Evolutionary conservation across 2,888 invertebrate genomes (phyloP).

Genomic region (Hypsopygia costalis): DNA sequence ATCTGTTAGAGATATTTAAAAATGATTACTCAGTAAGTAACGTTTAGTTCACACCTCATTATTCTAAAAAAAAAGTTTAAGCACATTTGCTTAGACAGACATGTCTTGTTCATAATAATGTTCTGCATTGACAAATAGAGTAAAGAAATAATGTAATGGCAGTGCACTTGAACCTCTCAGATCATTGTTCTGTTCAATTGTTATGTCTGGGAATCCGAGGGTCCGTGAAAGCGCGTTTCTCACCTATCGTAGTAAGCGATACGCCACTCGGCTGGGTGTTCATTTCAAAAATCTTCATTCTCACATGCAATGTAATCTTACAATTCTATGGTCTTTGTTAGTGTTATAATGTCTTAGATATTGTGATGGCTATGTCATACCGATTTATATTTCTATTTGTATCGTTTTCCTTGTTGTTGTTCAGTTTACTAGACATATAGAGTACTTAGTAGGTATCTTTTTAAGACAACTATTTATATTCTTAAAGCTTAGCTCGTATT

Average conservation of each 20-base stretch:
- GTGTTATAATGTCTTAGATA: not conserved
- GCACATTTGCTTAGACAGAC: not conserved
- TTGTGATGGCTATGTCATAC: constrained; percentile 1
- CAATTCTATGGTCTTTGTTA: constrained; percentile 14
- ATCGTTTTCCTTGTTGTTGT: constrained; percentile 1
- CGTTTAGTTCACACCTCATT: no score
- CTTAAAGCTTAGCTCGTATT: no score
- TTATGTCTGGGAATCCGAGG: constrained; percentile 50
- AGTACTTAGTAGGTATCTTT: no score
- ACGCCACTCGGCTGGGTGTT: constrained; percentile 40
- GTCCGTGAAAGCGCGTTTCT: constrained; percentile 70
- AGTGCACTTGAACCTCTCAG: constrained; percentile 24
- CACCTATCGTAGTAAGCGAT: constrained; percentile 38
- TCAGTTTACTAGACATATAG: no score
- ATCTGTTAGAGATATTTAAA: no score
- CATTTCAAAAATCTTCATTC: constrained; percentile 36
- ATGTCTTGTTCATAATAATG: not conserved
- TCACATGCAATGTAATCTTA: constrained; percentile 41
- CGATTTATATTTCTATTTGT: not conserved
- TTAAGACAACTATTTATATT: no score
- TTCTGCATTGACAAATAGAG: constrained; percentile 16
- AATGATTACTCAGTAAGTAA: no score
- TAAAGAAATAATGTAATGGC: constrained; percentile 18
- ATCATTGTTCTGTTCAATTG: constrained; percentile 60
- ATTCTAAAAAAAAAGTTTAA: not conserved